Evolutionary conservation across 1,140 invertebrate genomes (phyloP), one percentile per base, ranked within the genome.

Genomic region (Trichonephila clavipes): DNA sequence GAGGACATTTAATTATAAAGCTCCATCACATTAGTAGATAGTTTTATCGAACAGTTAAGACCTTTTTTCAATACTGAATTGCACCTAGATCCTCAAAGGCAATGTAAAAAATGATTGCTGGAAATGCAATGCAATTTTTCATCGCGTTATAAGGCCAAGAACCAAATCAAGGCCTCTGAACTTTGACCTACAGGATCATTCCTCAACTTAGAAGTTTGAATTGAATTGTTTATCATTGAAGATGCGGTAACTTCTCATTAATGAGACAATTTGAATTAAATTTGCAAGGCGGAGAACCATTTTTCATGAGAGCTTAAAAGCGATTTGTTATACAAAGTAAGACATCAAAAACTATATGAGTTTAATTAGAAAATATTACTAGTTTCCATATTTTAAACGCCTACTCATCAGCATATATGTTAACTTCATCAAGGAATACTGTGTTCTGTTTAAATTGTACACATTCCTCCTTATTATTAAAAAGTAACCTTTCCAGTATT

Each of bases 1-100:
- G 16, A 77, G 12, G 72, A 77, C 72, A 40, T 77, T 77, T 77
- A 77, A 77, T 77, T 77, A 77, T 77, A 77, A 77, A 77, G 72
- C 40, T 77, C 34, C 72, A 77, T 34, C 72, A 77, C 7, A 77
- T 77, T 28, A 34, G 28, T 40, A 28, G 34, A 19, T 12, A 21
- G 14, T 77, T 72, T 72, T 18, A 77, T 34, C 28, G 7, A 77
- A 77, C 66, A 14, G 66, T 69, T n/a, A 69, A 24, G 12, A 28
- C 0, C 19, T 69, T 24, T 69, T 69, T 8, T 14, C 66, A 28
- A 69, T 14, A 69, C 66, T 69, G n/a, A n/a, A 14, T n/a, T 69
- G 7, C 66, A 69, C 14, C 66, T 69, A 66, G 24, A 4, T 69
- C 66, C 10, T 2, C 10, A 24, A 69, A 69, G 14, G n/a, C 66